Base-by-base conservation (phyloP, 2,797 vertebrate genomes). In the Sardinella longiceps region DNA sequence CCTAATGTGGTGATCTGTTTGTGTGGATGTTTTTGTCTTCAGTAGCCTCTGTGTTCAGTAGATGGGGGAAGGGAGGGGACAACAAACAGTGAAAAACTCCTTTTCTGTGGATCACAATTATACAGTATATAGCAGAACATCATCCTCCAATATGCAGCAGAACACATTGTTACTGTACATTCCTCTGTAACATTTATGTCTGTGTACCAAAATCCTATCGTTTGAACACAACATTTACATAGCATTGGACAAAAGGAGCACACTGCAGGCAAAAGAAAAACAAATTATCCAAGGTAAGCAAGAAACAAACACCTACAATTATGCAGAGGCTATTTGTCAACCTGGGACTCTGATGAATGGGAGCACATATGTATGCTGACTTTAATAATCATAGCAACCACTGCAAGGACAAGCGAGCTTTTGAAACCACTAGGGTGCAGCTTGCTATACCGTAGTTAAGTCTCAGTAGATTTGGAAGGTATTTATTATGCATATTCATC, bases 301-400 rank as follows among this genome's bases (percentile, higher is more conserved):
- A 9, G 56, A n/a, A 28, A 60, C n/a, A 28, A 9, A 37, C 63
- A 30, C 14, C 63, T 70, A 30, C 30, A 70, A 12, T 70, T 10
- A 70, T 33, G 63, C 63, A 70, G 63, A 70, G 63, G 25, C 63
- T 14, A 70, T 70, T 70, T 70, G 63, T 70, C 63, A 70, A 70
- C 11, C 30, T 15, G 63, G 14, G 28, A 70, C 25, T 12, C n/a
- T 70, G 63, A 70, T 70, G 63, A 15, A 70, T 30, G 63, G 30
- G 63, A 70, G 37, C 3, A 70, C 63, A 70, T 12, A 33, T 30
- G 63, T 33, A 30, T 10, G 28, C 3, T 14, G 63, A 70, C 30
- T 30, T 33, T 30, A 33, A 70, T 70, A 15, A 30, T 70, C 28
- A 70, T 70, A 33, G 12, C 2, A 2, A 60, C 58, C 58, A 60